Base-by-base conservation (phyloP, 2,797 vertebrate species). In the Eupleurogrammus muticus region DNA sequence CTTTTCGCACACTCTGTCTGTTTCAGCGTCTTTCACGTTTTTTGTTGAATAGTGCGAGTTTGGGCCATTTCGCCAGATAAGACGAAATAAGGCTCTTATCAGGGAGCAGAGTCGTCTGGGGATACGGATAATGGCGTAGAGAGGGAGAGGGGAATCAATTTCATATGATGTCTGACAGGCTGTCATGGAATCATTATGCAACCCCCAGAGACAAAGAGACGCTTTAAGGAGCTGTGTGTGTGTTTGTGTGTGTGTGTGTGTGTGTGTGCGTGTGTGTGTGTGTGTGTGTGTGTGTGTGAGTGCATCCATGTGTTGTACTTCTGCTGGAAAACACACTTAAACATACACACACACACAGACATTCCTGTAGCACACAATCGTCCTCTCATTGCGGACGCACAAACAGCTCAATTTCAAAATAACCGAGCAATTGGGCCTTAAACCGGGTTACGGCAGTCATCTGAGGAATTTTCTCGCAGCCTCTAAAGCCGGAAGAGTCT, bases 111-210 rank as follows among this genome's bases (percentile, higher is more conserved):
- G 50, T 73, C 34, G 20, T 67, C 67, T 50, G 57, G 49, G 60
- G 68, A 64, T 69, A 67, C 13, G 14, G 64, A 84, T 76, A 73
- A 78, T 69, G 73, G 65, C 12, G 28, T 21, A 54, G 47, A 40
- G 49, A 53, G 46, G 44, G 64, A 68, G 73, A 70, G 56, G 56
- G 34, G 83, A 82, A 88, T 87, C 89, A 80, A 77, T 91, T 91
- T 89, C 81, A 89, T 84, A 85, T 83, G 87, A 89, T 83, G 73
- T 87, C 54, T 76, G 81, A 86, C 85, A 84, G 61, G 59, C 81
- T 89, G 72, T 86, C 85, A 81, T 70, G 70, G 84, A 90, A 84
- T 86, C 85, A 89, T 90, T 89, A 84, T 55, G 62, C 75, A 85
- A 80, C 48, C 83, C 73, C 67, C 38, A n/a, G 80, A 84, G 79